Evolutionary conservation across 37 sponge, comb jelly and placozoan genomes (phyloP).

Genomic region (Beroe forskalii): DNA sequence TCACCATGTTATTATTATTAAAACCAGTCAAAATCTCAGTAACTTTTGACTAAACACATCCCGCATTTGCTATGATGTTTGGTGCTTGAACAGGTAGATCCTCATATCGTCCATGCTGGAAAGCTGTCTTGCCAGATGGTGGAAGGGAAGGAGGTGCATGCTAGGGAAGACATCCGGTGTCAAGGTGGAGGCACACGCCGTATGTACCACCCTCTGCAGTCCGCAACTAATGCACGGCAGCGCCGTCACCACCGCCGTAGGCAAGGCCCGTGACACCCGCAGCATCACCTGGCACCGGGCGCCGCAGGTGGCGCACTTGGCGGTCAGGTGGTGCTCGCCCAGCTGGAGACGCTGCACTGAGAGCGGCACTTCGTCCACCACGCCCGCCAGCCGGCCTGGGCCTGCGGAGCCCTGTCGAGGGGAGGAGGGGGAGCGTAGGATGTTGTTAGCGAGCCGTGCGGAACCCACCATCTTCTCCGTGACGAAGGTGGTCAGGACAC

Average conservation of each 20-base stretch:
- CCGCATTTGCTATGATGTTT: too few relatives aligned
- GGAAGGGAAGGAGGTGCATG: slow-evolving; percentile 4
- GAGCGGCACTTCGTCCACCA: slow-evolving; percentile 1
- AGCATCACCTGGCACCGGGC: neutral
- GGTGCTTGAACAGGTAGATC: slow-evolving; percentile 2
- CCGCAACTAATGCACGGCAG: neutral
- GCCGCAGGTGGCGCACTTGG: neutral
- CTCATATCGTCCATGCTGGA: slow-evolving; percentile 37
- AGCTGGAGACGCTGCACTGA: slow-evolving; percentile 22
- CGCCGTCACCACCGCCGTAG: neutral
- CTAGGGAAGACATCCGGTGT: slow-evolving; percentile 46
- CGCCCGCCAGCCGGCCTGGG: slow-evolving; percentile 19
- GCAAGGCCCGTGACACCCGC: neutral
- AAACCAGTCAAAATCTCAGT: too few relatives aligned
- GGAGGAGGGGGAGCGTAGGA: slow-evolving; percentile 23
- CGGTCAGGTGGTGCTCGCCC: neutral
- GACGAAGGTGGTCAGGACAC: slow-evolving; percentile 30
- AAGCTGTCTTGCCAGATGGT: neutral
- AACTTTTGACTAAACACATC: too few relatives aligned
- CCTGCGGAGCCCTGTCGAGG: neutral
- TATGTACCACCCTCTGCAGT: neutral
- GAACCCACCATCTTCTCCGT: slow-evolving; percentile 58
- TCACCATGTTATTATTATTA: too few relatives aligned
- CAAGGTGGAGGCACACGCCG: slow-evolving; percentile 37
- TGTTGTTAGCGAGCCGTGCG: slow-evolving; percentile 5